These are phyloP conservation scores for Helogale parvula DNA, from an alignment of 2,113 vertebrate genomes.

Conservation along the genomic window DNA sequence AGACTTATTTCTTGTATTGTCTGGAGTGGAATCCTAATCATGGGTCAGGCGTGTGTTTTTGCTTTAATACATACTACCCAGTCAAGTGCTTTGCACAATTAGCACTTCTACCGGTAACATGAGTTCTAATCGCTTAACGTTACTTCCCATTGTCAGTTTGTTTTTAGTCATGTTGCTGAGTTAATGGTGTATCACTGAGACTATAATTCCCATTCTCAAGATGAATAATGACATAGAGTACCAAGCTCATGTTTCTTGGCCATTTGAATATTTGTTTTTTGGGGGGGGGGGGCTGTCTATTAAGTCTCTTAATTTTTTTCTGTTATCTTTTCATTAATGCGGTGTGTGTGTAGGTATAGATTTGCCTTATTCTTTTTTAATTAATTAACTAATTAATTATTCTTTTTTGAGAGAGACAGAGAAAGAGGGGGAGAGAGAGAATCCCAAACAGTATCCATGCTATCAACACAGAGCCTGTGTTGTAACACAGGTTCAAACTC, in stretches of 20 bases:
- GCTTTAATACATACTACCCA: not conserved
- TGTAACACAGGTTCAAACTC: too few relatives aligned
- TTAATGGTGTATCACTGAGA: not conserved
- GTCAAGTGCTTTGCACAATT: not conserved
- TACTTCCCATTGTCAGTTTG: not conserved
- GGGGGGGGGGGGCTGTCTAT: not conserved
- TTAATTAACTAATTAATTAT: too few relatives aligned
- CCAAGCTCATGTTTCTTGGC: not conserved
- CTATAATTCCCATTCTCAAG: not conserved
- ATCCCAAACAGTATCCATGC: too few relatives aligned
- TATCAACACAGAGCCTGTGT: too few relatives aligned
- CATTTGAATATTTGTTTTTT: not conserved
- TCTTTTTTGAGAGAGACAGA: too few relatives aligned
- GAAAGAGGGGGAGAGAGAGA: too few relatives aligned
- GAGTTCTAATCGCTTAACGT: not conserved
- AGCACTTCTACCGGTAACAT: not conserved
- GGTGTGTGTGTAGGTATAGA: too few relatives aligned
- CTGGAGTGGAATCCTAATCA: not conserved
- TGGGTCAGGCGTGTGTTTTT: not conserved
- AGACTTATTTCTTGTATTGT: not conserved
- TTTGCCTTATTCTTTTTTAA: too few relatives aligned
- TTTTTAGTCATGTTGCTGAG: not conserved
- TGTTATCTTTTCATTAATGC: not conserved
- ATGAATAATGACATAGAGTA: not conserved
- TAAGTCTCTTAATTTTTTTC: not conserved